phyloP scores from a whole-genome alignment of 2,888 invertebrate genomes.

The Mycalesis mineus region DNA sequence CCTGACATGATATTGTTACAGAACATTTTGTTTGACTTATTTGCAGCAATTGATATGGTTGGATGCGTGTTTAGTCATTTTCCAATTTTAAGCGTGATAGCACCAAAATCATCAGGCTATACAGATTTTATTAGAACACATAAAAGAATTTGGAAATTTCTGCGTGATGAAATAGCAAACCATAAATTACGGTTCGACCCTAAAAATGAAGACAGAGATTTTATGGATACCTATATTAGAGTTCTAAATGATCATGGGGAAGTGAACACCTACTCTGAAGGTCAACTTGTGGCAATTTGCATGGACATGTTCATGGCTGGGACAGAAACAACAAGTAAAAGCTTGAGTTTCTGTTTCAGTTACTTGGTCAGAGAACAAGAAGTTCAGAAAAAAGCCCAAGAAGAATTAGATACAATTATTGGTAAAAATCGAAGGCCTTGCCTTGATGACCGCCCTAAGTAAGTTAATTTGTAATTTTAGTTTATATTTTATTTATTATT shows the following conservation, averaged over 20 bases:
- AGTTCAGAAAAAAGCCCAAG: constrained; percentile 85
- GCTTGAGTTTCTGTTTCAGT: constrained; percentile 86
- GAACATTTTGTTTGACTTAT: constrained; percentile 82
- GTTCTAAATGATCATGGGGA: constrained; percentile 80
- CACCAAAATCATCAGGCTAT: constrained; percentile 87
- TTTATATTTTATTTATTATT: background rate
- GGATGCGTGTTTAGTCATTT: constrained; percentile 89
- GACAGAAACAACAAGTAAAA: constrained; percentile 90
- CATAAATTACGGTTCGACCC: constrained; percentile 82
- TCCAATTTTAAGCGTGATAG: constrained; percentile 83
- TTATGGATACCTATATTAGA: constrained; percentile 89
- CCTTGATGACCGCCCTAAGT: constrained; percentile 84
- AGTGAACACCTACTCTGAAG: constrained; percentile 80
- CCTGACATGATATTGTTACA: constrained; percentile 83
- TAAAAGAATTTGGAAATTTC: constrained; percentile 83
- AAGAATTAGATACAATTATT: constrained; percentile 86
- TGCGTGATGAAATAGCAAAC: constrained; percentile 82
- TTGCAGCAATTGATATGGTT: constrained; percentile 88
- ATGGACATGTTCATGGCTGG: constrained; percentile 93
- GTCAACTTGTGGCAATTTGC: constrained; percentile 87
- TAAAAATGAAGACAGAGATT: constrained; percentile 82
- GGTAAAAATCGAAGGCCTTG: constrained; percentile 83
- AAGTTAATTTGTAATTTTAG: constrained; percentile 41
- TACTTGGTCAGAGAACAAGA: constrained; percentile 84
- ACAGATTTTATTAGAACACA: constrained; percentile 84